Percentiles rank a stretch among this genome's conserved stretches.
phyloP scores from a whole-genome alignment of 2,113 vertebrate genomes.

The Pristiophorus japonicus region DNA sequence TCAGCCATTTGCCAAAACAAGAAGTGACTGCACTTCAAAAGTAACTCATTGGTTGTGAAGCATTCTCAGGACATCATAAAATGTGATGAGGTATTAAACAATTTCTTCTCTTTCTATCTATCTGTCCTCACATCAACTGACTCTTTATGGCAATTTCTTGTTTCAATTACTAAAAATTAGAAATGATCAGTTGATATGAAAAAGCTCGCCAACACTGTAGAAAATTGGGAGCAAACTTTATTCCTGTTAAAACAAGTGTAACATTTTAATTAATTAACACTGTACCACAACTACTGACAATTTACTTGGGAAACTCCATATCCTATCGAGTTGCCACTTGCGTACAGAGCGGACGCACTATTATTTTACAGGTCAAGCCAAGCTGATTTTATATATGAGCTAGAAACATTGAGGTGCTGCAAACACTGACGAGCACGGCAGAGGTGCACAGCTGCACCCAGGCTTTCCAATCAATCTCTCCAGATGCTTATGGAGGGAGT shows the following conservation, averaged over 20 bases:
- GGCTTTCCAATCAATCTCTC: no score
- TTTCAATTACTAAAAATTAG: background rate
- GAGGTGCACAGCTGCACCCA: no score
- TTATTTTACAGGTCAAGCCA: no score
- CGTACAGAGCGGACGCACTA: no score
- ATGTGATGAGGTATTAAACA: background rate
- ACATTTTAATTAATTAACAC: background rate
- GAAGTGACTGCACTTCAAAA: background rate
- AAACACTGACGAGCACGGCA: no score
- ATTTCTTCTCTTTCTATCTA: background rate
- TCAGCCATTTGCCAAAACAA: background rate
- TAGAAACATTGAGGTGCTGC: no score
- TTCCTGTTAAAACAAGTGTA: background rate
- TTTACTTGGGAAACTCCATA: no score
- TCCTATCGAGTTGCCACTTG: no score
- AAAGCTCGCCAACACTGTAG: background rate
- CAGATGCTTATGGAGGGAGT: no score
- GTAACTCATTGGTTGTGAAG: background rate
- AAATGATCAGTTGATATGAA: no score
- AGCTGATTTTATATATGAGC: no score
- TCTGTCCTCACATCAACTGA: background rate
- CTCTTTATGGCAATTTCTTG: background rate
- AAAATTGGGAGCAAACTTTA: background rate
- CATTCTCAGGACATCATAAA: background rate
- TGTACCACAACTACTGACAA: no score